Conservation (phyloP, 2,113 vertebrate genomes). For the Smithornis capensis region DNA sequence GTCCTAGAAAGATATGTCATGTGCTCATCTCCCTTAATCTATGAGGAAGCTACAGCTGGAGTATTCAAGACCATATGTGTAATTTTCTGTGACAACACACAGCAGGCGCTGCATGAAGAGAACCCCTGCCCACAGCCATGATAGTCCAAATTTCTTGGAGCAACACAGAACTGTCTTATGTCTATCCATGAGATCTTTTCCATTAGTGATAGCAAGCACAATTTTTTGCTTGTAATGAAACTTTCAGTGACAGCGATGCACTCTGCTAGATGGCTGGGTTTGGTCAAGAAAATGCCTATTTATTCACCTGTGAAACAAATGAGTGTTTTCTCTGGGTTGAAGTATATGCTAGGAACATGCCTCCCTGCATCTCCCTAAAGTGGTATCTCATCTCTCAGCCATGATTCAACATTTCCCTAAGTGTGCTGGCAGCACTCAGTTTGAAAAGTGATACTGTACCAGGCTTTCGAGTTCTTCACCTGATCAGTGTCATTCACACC, state of each 20-base stretch:
- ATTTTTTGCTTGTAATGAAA: neutral
- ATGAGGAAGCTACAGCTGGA: neutral
- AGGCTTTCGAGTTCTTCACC: conserved; percentile 26
- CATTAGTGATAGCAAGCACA: neutral
- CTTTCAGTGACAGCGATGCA: neutral
- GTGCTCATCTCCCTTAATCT: neutral
- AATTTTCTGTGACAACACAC: neutral
- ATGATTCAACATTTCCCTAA: neutral
- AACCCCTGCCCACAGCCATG: neutral
- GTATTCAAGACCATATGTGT: neutral
- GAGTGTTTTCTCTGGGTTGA: neutral
- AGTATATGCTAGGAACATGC: neutral
- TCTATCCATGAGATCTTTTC: neutral
- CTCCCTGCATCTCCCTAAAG: neutral
- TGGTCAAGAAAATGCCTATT: neutral
- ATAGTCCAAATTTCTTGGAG: neutral
- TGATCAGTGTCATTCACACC: neutral
- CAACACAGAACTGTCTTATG: neutral
- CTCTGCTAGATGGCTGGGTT: neutral
- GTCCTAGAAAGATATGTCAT: neutral
- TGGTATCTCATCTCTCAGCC: conserved; percentile 1
- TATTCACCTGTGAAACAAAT: conserved; percentile 40
- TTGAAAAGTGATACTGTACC: conserved; percentile 26
- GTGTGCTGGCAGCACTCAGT: conserved; percentile 26
- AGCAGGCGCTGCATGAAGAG: neutral